Evolutionary conservation across 2,797 vertebrate species (phyloP), one percentile per base, ranked within the genome.

Genomic region (Pseudomugil tenellus): DNA sequence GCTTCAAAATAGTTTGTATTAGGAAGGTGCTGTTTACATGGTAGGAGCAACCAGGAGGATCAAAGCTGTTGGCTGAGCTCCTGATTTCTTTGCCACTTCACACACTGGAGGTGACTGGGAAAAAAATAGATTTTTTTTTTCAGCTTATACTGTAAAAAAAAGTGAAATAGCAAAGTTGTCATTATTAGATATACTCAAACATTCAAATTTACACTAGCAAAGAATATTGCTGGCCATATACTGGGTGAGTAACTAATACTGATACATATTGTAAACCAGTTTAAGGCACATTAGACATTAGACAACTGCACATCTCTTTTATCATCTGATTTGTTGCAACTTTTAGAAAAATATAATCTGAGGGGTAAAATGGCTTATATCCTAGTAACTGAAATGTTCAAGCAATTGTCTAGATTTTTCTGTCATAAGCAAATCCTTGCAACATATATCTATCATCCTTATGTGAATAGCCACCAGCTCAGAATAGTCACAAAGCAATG

Each of bases 401-500:
- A 43, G 17, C 19, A 19, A 17, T 43, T 43, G 37, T 19, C 17
- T 43, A 17, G 16, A 43, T 43, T 43, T 48, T 48, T 48, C 19
- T 21, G 21, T 23, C 21, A 23, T 23, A 48, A 48, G 6, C 21
- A 21, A 48, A 21, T 23, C n/a, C 21, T 48, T 48, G 23, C n/a
- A n/a, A 51, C 28, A 17, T 53, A 21, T 28, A 21, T 55, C 10
- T 37, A 2, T 37, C 70, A 29, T 52, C 48, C 53, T 26, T 7
- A 29, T 35, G 34, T 68, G 57, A 60, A 58, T 72, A 46, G 66
- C 69, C 51, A 32, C 63, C 21, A 16, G 53, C 48, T 57, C 23
- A 53, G 46, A 74, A 56, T 76, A 76, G 52, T 43, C 46, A 31
- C 43, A 66, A 23, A 14, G 3, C 19, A 6, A 21, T 64, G 35